These are phyloP conservation scores for Phymatocera aterrima DNA, from an alignment of 2,888 invertebrate species.

Conservation along the genomic window DNA sequence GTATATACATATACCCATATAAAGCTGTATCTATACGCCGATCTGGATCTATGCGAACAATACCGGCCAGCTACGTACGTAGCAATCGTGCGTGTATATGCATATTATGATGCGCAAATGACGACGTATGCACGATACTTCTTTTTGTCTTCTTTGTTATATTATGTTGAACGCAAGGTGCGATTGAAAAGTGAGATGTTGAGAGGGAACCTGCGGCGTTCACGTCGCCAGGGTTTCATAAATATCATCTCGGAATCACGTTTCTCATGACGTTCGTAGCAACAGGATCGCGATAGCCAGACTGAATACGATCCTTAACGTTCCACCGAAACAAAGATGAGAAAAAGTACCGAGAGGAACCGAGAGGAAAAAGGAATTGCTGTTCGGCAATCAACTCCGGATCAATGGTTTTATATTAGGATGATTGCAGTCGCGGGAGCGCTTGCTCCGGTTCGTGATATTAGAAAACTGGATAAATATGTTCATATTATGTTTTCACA, in stretches of 20 bases:
- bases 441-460: not conserved
- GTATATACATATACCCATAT: not conserved
- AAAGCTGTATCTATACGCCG: not conserved
- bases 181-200: not conserved
- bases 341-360: too few relatives aligned
- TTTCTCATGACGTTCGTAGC: not conserved
- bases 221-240: not conserved
- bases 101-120: too few relatives aligned
- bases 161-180: not conserved
- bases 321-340: not conserved
- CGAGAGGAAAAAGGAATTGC: too few relatives aligned
- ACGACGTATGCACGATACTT: too few relatives aligned
- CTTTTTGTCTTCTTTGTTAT: not conserved
- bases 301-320: not conserved
- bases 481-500: slow-evolving; percentile 61
- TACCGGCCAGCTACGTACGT: not conserved
- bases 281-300: not conserved
- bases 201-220: not conserved
- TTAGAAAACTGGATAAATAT: not conserved
- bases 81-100: not conserved
- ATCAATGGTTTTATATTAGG: not conserved
- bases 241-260: not conserved
- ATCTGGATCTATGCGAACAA: not conserved
- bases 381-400: not conserved
- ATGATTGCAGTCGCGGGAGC: not conserved